phyloP scores from a whole-genome alignment of 2,888 invertebrate species.

The Meteorus cinctellus region DNA sequence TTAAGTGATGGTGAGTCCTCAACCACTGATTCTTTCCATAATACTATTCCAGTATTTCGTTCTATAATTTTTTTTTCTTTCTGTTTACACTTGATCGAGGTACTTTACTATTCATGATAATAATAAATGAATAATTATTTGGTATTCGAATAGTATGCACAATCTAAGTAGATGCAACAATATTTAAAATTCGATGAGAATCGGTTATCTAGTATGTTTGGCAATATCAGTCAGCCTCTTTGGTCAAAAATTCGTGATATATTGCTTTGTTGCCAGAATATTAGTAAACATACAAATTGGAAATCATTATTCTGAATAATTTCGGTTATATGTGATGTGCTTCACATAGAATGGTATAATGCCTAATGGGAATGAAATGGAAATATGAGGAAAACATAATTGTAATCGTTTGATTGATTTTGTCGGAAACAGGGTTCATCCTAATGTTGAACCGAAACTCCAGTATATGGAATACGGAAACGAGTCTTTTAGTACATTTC shows the following conservation, averaged over 20 bases:
- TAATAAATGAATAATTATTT: conserved; percentile 59
- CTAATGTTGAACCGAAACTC: no score
- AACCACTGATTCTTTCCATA: conserved; percentile 53
- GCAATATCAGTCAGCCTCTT: conserved; percentile 73
- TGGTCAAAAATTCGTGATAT: conserved; percentile 57
- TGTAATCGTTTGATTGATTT: no score
- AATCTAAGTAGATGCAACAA: conserved; percentile 51
- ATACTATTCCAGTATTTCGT: background rate
- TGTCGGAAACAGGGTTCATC: no score
- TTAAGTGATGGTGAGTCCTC: conserved; percentile 51
- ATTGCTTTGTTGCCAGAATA: conserved; percentile 48
- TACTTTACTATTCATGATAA: conserved; percentile 50
- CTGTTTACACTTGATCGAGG: conserved; percentile 48
- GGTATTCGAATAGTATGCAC: conserved; percentile 57
- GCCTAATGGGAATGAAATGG: background rate
- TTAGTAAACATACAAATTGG: conserved; percentile 21
- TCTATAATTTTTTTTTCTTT: conserved; percentile 6
- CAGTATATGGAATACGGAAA: no score
- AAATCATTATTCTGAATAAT: background rate
- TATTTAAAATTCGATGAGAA: conserved; percentile 44
- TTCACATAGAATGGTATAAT: background rate
- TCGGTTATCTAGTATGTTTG: conserved; percentile 66
- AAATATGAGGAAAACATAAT: background rate
- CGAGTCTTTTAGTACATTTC: no score
- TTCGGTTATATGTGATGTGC: background rate